Evolutionary conservation across 2,797 vertebrate genomes (phyloP).

Genomic region (Brachyalestes nurse): DNA sequence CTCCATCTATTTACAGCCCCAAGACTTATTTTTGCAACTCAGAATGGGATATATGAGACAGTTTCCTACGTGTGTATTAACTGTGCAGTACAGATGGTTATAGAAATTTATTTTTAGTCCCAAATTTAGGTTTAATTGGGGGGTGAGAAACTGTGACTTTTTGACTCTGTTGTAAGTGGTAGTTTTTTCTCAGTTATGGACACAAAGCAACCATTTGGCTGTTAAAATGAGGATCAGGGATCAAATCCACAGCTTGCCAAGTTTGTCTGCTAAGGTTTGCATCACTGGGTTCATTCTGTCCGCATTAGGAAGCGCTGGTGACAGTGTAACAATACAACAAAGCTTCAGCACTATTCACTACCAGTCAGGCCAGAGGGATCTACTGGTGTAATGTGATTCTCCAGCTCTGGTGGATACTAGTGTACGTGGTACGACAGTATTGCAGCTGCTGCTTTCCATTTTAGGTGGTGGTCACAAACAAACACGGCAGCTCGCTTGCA

Average conservation of each 20-base stretch:
- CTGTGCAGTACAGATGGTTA: not conserved
- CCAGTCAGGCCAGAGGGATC: conserved; percentile 62
- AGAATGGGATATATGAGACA: not conserved
- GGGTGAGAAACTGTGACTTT: not conserved
- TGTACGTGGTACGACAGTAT: conserved; percentile 42
- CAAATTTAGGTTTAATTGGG: not conserved
- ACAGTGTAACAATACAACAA: conserved; percentile 57
- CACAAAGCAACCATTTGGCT: not conserved
- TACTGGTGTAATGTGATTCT: conserved; percentile 69
- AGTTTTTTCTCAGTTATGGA: not conserved
- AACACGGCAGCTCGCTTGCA: conserved; percentile 43
- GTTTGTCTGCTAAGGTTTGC: conserved; percentile 35
- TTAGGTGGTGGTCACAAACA: conserved; percentile 2
- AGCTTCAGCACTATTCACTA: conserved; percentile 61
- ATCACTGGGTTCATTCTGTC: conserved; percentile 9
- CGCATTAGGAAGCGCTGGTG: not conserved
- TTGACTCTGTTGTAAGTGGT: not conserved
- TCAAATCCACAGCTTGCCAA: conserved; percentile 7
- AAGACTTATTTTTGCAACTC: not conserved
- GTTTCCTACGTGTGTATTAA: not conserved
- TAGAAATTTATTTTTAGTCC: not conserved
- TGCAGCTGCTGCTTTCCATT: conserved; percentile 44
- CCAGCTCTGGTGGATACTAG: conserved; percentile 67
- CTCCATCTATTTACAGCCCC: not conserved
- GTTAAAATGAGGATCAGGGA: conserved; percentile 4